phyloP scores from a whole-genome alignment of 2,113 vertebrate species.

The Siniperca chuatsi region DNA sequence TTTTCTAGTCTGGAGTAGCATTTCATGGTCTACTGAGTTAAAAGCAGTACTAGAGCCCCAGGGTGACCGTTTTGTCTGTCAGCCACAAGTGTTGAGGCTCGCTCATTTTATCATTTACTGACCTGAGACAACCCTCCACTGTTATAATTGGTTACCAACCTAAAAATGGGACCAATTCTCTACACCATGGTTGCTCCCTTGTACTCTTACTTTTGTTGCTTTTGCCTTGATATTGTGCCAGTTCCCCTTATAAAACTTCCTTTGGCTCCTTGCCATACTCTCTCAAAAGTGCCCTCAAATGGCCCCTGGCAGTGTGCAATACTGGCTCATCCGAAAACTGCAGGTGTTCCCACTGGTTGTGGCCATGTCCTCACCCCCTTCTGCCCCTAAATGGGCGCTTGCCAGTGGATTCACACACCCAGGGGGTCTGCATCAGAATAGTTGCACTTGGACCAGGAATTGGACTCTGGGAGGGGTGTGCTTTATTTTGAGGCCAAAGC shows the following conservation, averaged over 20 bases:
- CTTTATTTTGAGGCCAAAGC: conserved; percentile 64
- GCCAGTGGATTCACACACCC: conserved; percentile 71
- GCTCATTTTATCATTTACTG: conserved; percentile 76
- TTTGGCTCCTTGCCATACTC: conserved; percentile 57
- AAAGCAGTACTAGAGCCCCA: conserved; percentile 65
- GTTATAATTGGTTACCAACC: conserved; percentile 67
- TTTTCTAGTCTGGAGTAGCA: conserved; percentile 62
- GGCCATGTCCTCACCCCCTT: conserved; percentile 62
- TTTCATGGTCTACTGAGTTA: conserved; percentile 79
- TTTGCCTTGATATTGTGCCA: conserved; percentile 65
- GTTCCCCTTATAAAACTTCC: conserved; percentile 61
- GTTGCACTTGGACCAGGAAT: conserved; percentile 63
- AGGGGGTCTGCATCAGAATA: conserved; percentile 71
- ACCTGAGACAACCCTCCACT: conserved; percentile 73
- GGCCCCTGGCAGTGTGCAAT: conserved; percentile 59
- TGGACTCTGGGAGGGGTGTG: conserved; percentile 38
- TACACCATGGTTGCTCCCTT: conserved; percentile 51
- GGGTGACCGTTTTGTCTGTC: conserved; percentile 71
- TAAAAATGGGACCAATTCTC: conserved; percentile 62
- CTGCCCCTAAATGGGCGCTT: conserved; percentile 64
- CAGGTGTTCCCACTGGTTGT: conserved; percentile 72
- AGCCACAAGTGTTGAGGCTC: conserved; percentile 58
- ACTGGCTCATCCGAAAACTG: conserved; percentile 64
- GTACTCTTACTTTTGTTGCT: conserved; percentile 53
- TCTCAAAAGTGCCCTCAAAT: conserved; percentile 63